Evolutionary conservation across 64 coral and sea anemone species (phyloP).

Genomic region (Porites australiensis): DNA sequence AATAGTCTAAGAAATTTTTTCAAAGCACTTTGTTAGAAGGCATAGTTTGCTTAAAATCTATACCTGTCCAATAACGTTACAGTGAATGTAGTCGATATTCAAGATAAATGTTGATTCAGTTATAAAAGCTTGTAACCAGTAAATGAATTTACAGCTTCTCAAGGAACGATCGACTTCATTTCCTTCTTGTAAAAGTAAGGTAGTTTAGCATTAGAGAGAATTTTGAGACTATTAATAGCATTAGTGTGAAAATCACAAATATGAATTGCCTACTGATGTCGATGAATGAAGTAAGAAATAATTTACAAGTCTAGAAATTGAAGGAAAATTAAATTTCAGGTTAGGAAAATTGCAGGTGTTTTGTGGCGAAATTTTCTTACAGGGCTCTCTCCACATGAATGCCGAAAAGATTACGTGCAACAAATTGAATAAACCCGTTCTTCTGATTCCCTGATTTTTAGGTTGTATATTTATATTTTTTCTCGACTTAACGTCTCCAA

Average conservation of each 20-base stretch:
- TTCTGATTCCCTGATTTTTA: neutral
- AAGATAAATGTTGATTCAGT: no score
- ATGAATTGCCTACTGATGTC: neutral
- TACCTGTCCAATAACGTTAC: no score
- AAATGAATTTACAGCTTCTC: no score
- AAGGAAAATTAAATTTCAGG: neutral
- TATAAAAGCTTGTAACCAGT: no score
- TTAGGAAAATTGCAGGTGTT: neutral
- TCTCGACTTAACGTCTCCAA: no score
- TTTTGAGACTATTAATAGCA: neutral
- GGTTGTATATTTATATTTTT: neutral
- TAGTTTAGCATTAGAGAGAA: neutral
- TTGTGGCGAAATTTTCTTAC: no score
- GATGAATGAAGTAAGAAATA: constrained; percentile 4
- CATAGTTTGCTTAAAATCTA: no score
- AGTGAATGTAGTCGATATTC: no score
- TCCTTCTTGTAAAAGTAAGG: neutral
- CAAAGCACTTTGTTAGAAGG: no score
- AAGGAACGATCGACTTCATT: neutral
- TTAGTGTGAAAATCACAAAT: neutral
- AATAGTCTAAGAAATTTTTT: no score
- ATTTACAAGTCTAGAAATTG: neutral
- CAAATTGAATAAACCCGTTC: neutral
- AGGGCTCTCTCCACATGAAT: neutral
- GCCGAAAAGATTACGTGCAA: neutral